These are phyloP conservation scores for Clitarchus hookeri DNA, from an alignment of 2,888 invertebrate genomes.

Conservation along the genomic window DNA sequence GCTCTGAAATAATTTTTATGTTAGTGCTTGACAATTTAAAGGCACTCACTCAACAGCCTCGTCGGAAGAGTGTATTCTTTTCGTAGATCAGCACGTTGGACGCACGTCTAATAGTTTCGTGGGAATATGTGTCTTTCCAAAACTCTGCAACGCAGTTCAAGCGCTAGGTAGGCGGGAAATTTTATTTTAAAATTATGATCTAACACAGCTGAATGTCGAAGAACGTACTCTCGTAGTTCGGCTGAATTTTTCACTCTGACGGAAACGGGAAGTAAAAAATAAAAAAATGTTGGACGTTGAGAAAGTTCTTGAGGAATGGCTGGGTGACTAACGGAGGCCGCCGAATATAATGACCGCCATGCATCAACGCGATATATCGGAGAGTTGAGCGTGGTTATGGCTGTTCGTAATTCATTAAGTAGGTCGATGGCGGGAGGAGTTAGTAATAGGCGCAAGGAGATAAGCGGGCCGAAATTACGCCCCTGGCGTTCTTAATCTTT, in stretches of 20 bases:
- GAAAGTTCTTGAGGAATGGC: not conserved
- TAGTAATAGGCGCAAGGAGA: slow-evolving; percentile 2
- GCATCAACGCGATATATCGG: not conserved
- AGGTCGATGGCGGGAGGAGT: not conserved
- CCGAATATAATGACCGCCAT: not conserved
- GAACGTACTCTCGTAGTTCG: too few species aligned
- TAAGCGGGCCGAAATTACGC: not conserved
- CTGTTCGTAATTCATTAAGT: slow-evolving; percentile 11
- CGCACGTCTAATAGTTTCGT: too few species aligned
- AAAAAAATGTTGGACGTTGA: not conserved
- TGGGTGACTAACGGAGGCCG: not conserved
- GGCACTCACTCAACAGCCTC: too few species aligned
- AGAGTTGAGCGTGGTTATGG: not conserved
- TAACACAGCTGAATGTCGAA: too few species aligned
- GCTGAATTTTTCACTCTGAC: not conserved
- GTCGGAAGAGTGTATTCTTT: too few species aligned
- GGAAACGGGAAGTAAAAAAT: not conserved
- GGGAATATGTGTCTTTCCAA: too few species aligned
- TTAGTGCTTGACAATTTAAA: too few species aligned
- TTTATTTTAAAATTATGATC: too few species aligned
- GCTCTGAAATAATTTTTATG: too few species aligned
- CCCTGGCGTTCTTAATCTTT: slow-evolving; percentile 6
- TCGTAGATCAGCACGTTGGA: too few species aligned
- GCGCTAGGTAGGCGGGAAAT: too few species aligned
- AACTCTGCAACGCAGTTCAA: too few species aligned